These are phyloP conservation scores for Tenthredo scrophulariae DNA, from an alignment of 2,888 invertebrate species.

Conservation along the genomic window DNA sequence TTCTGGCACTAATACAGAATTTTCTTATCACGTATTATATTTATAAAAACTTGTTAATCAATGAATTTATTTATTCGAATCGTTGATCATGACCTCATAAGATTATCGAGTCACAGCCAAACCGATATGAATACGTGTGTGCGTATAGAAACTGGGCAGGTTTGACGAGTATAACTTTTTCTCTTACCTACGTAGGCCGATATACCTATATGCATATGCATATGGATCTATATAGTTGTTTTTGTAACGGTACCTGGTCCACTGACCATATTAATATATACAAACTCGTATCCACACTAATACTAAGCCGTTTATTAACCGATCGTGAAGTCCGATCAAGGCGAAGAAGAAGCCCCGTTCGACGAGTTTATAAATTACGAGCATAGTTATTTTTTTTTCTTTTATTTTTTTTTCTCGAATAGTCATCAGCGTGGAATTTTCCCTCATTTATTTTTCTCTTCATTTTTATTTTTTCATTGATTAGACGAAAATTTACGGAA, in stretches of 20 bases:
- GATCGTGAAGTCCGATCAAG: not conserved
- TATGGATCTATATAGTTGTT: constrained; percentile 45
- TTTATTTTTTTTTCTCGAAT: not conserved
- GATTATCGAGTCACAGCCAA: not conserved
- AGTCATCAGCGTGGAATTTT: not conserved
- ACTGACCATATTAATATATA: constrained; percentile 58
- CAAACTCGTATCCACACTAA: not conserved
- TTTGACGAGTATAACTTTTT: not conserved
- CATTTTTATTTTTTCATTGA: too few relatives aligned
- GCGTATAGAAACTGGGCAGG: not conserved
- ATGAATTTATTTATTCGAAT: not conserved
- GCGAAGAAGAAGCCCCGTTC: constrained; percentile 31
- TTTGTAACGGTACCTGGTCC: constrained; percentile 75
- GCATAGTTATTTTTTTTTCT: not conserved
- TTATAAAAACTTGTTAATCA: too few relatives aligned
- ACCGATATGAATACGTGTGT: not conserved
- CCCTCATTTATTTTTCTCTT: too few relatives aligned
- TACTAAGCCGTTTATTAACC: not conserved
- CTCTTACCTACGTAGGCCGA: not conserved
- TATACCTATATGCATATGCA: constrained; percentile 21
- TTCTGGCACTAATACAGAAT: too few relatives aligned
- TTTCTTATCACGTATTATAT: too few relatives aligned
- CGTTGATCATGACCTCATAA: not conserved
- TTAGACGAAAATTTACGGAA: too few relatives aligned
- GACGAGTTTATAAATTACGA: not conserved